Evolutionary conservation across 2,113 vertebrate species (phyloP), one percentile per base, ranked within the genome.

Genomic region (Sprattus sprattus): DNA sequence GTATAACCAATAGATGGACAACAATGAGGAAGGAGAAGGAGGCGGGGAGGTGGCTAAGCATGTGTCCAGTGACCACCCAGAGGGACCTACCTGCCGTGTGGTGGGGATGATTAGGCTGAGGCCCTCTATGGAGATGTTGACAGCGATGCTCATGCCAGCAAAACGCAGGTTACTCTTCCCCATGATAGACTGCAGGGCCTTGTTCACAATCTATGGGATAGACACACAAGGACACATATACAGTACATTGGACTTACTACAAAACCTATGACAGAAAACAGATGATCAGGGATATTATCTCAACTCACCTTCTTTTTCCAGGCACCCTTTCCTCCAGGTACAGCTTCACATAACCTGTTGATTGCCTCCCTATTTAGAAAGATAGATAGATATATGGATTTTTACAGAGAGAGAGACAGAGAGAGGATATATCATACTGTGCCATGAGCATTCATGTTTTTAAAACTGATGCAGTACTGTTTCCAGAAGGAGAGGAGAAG

Each of bases 91-190:
- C 97, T 99, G 97, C 45, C 96, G 94, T 0, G 97, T 98, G 83
- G 97, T 97, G 0, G 97, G 98, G 83, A 99, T 95, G 2, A 96
- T 97, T 83, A 99, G 95, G 90, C 97, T 96, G 28, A 99, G 95
- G 6, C 98, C 98, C 0, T 98, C 97, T 0, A 96, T 92, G 0
- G 97, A 99, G 94, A 99, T 98, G 91, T 97, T 99, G 85, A 99
- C 92, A 0, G 96, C 95, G 0, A 99, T 97, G 89, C 93, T 98
- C 96, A 99, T 98, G 84, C 97, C 97, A 0, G 98, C 98, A 0
- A 99, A 99, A 46, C 95, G 96, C 82, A 99, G 94, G 93, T 99
- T 99, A 91, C 96, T 99, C 87, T 97, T 98, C 82, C 98, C 98
- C 94, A 99, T 96, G 75, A 99, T 92, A 22, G 96, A 95, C 83